These are phyloP conservation scores for Lerema accius DNA, from an alignment of 1,140 invertebrate species.

Conservation along the genomic window DNA sequence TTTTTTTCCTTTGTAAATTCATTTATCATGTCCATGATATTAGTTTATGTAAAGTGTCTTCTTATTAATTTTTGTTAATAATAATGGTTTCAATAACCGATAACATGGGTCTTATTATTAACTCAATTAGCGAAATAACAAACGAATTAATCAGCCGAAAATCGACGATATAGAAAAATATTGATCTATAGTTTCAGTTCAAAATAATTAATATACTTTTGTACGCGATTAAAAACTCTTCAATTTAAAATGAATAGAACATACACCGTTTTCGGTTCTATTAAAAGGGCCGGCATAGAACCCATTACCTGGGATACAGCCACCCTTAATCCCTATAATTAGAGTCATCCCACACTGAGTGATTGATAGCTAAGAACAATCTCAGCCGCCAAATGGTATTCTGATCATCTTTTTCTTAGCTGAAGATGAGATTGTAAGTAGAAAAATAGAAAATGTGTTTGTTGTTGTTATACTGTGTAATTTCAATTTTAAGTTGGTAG, in stretches of 20 bases:
- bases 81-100: too few relatives aligned
- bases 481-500: constrained; percentile 15
- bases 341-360: constrained; percentile 68
- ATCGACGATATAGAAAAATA: too few relatives aligned
- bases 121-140: too few relatives aligned
- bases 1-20: too few relatives aligned
- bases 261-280: constrained; percentile 46
- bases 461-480: not conserved
- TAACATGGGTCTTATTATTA: too few relatives aligned
- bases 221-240: constrained; percentile 63
- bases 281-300: constrained; percentile 56
- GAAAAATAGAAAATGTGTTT: constrained; percentile 9
- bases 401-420: constrained; percentile 61
- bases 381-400: constrained; percentile 58
- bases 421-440: constrained; percentile 3
- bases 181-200: too few relatives aligned
- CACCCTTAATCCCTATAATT: constrained; percentile 75
- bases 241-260: constrained; percentile 49
- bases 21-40: too few relatives aligned
- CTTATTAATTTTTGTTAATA: too few relatives aligned
- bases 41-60: too few relatives aligned
- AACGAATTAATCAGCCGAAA: too few relatives aligned
- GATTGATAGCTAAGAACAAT: constrained; percentile 69
- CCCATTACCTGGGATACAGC: constrained; percentile 61
- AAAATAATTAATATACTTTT: not conserved